Conservation (phyloP, 1,140 invertebrate species). For the Vanessa tameamea region DNA sequence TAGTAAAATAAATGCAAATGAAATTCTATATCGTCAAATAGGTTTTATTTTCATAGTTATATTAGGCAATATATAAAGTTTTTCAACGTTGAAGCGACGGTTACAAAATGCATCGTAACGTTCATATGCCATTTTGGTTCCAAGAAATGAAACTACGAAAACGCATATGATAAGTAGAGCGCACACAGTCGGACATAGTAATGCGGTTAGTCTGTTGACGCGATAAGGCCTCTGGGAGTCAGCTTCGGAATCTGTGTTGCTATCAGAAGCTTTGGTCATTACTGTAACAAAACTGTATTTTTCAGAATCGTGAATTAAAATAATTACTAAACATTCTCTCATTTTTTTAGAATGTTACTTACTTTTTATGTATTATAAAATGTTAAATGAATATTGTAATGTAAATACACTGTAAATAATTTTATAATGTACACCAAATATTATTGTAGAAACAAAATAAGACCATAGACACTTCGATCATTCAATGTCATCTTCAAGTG, state of each 20-base stretch:
- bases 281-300: constrained; percentile 36
- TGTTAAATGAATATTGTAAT: not conserved
- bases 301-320: not conserved
- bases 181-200: constrained; percentile 63
- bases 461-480: not conserved
- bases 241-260: constrained; percentile 53
- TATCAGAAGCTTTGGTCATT: constrained; percentile 57
- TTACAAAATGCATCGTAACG: constrained; percentile 49
- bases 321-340: not conserved
- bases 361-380: not conserved
- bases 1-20: not conserved
- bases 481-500: no score
- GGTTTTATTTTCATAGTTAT: constrained; percentile 9
- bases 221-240: constrained; percentile 44
- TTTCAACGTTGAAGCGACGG: constrained; percentile 36
- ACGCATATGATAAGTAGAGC: constrained; percentile 56
- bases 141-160: constrained; percentile 58
- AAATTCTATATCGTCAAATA: not conserved
- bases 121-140: constrained; percentile 56
- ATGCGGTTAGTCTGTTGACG: constrained; percentile 51
- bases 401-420: not conserved
- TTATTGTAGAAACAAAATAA: constrained; percentile 1
- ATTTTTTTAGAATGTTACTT: not conserved
- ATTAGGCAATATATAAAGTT: constrained; percentile 10
- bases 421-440: not conserved